A percentile compares a stretch with the other conserved stretches of the same genome.
These are phyloP conservation scores for Alces alces DNA, from an alignment of 2,113 vertebrate species.

Conservation along the genomic window DNA sequence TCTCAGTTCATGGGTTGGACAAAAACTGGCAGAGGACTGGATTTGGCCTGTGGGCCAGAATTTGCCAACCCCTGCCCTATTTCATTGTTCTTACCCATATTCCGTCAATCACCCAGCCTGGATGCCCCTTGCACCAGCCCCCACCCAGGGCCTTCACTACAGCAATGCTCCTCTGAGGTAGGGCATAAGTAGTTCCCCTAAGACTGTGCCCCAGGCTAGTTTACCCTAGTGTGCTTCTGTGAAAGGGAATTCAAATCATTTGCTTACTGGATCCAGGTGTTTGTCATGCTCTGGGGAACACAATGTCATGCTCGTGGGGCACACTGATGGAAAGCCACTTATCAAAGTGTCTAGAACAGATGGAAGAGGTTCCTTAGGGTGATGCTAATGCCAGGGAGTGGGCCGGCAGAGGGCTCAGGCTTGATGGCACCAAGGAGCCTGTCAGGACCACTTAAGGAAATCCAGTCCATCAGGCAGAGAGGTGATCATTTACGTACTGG, in stretches of 20 bases:
- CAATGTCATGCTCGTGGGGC: neutral
- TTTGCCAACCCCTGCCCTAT: neutral
- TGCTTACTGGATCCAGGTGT: slow-evolving; percentile 33
- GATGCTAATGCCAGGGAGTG: slow-evolving; percentile 34
- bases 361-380: neutral
- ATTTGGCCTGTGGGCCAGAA: neutral
- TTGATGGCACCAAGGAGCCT: slow-evolving; percentile 8
- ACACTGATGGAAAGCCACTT: neutral
- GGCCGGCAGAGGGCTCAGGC: neutral
- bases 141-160: neutral
- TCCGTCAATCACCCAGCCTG: neutral
- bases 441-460: slow-evolving; percentile 2
- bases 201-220: neutral
- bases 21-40: neutral
- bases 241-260: slow-evolving; percentile 33
- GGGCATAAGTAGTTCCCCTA: neutral
- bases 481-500: neutral
- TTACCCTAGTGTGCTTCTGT: neutral
- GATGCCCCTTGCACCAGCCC: neutral
- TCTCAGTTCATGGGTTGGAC: neutral
- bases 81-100: neutral
- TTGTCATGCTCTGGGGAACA: neutral
- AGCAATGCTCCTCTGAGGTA: neutral
- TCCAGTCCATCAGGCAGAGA: neutral
- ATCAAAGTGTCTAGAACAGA: slow-evolving; percentile 38